Evolutionary conservation across 2,113 vertebrate species (phyloP), one percentile per base, ranked within the genome.

Genomic region (Acanthisitta chloris): DNA sequence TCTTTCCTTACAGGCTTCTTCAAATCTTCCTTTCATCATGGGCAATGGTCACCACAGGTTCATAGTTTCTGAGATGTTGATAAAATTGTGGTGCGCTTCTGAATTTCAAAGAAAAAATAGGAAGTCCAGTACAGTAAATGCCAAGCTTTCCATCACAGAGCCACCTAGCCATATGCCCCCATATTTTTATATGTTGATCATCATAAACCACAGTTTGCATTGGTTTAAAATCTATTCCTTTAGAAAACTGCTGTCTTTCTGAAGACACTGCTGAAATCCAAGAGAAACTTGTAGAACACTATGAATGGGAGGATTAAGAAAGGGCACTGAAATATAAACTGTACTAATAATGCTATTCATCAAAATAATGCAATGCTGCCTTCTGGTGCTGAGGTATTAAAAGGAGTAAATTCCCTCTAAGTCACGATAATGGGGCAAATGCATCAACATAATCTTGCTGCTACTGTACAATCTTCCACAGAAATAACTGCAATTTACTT

Each of bases 381-480:
- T 95, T 79, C 71, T 88, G 79, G 73, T 7, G 16, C 65, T 34
- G 57, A 95, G 52, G 23, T 76, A 92, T 81, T 96, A 83, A 88
- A 81, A 77, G 34, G 46, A 90, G 17, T 23, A 92, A 94, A 90
- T 69, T 90, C 61, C 12, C 40, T 86, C 48, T 89, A 87, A 85
- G 62, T 92, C 45, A 51, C 43, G 55, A 16, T 89, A 96, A 95
- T 82, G 52, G 81, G 55, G 29, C 2, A 45, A 96, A 96, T 88
- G 51, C 55, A 93, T 92, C 86, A 88, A 81, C 40, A 91, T 94
- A 93, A 93, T 94, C 86, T 93, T 84, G 45, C 62, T 76, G 28
- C 52, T 94, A 69, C 74, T 74, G 45, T 91, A 91, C 59, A 59
- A 69, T 89, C 77, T 94, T 15, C 42, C 59, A 82, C 73, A 62